Conservation (phyloP, 1,140 invertebrate genomes). For the Scaptodrosophila lebanonensis region DNA sequence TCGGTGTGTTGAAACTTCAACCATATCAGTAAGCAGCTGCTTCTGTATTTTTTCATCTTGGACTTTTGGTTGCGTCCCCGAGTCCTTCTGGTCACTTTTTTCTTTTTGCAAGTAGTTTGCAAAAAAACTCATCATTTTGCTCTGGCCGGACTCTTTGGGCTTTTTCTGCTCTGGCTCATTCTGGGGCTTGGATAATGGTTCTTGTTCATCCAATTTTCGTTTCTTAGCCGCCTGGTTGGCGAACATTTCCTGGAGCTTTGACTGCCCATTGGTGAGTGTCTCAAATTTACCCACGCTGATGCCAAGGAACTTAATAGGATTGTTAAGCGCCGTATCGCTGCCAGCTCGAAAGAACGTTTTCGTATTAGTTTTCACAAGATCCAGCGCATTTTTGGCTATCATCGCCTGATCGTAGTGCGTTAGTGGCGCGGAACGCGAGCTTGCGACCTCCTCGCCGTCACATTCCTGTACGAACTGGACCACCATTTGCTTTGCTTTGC, state of each 20-base stretch:
- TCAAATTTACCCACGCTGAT: constrained; percentile 89
- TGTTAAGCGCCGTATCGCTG: constrained; percentile 77
- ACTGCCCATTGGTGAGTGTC: constrained; percentile 78
- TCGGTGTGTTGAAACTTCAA: constrained; percentile 1
- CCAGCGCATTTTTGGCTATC: constrained; percentile 79
- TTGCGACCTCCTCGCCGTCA: constrained; percentile 80
- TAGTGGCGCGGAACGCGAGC: constrained; percentile 79
- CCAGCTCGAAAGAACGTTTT: constrained; percentile 69
- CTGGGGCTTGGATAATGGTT: constrained; percentile 8
- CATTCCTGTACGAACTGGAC: constrained; percentile 80
- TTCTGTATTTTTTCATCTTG: not conserved
- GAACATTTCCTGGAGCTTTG: constrained; percentile 73
- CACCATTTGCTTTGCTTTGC: constrained; percentile 83
- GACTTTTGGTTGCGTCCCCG: not conserved
- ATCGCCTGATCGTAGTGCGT: constrained; percentile 80
- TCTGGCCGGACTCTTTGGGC: constrained; percentile 38
- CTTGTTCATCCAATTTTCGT: constrained; percentile 41
- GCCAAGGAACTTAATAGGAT: constrained; percentile 84
- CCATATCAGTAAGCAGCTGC: no score
- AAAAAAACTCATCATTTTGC: constrained; percentile 56
- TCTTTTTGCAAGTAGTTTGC: constrained; percentile 44
- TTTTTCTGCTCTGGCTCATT: constrained; percentile 20
- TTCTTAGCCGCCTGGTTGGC: constrained; percentile 67
- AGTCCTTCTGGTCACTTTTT: constrained; percentile 24
- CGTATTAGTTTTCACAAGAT: constrained; percentile 81